Conservation (phyloP, 2,888 invertebrate species). For the Ethmia dodecea region DNA sequence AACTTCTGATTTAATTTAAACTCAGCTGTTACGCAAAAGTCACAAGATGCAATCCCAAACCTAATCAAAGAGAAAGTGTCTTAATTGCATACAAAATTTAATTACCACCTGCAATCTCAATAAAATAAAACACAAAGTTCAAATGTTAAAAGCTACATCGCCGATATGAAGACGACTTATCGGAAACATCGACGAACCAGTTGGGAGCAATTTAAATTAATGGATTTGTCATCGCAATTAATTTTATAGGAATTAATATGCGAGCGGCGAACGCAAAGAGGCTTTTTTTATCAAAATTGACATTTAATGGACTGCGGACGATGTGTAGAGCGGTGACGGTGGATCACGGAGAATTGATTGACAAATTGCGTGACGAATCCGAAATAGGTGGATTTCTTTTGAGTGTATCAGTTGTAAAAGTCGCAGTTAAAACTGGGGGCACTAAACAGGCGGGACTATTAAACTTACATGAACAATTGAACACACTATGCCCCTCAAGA, state of each 20-base stretch:
- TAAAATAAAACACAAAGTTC: conserved; percentile 18
- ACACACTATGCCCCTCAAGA: too few relatives aligned
- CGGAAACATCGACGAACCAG: conserved; percentile 37
- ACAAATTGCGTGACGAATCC: conserved; percentile 76
- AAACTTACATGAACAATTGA: too few relatives aligned
- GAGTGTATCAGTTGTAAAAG: conserved; percentile 62
- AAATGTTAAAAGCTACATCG: conserved; percentile 22
- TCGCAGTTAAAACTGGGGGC: conserved; percentile 44
- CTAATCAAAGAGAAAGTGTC: conserved; percentile 9
- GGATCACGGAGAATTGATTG: conserved; percentile 72
- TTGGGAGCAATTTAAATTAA: conserved; percentile 66
- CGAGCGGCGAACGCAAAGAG: conserved; percentile 69
- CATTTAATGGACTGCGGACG: conserved; percentile 65
- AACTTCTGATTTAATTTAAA: too few relatives aligned
- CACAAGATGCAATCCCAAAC: background rate
- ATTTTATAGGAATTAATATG: conserved; percentile 74
- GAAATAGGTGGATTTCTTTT: conserved; percentile 74
- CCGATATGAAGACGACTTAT: conserved; percentile 13
- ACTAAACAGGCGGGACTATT: conserved; percentile 16
- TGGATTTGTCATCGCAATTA: conserved; percentile 77
- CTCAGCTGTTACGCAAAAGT: background rate
- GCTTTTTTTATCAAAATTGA: conserved; percentile 62
- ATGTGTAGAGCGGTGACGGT: conserved; percentile 61
- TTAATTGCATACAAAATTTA: conserved; percentile 10
- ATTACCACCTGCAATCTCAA: conserved; percentile 9